phyloP scores from a whole-genome alignment of 2,113 vertebrate species.

The Ceyx margarethae region DNA sequence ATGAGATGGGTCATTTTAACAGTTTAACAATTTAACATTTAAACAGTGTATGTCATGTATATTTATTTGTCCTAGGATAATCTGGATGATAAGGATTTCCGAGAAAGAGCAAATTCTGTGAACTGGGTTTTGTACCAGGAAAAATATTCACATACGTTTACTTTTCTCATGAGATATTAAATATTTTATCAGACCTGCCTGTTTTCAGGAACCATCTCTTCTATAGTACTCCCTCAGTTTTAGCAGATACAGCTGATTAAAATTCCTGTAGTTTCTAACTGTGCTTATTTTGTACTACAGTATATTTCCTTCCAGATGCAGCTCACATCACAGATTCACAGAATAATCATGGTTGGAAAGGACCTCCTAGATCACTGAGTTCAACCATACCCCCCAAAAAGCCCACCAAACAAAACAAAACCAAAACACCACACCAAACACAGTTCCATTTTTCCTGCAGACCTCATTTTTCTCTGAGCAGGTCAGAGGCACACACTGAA shows the following conservation, averaged over 20 bases:
- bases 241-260: not conserved
- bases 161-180: not conserved
- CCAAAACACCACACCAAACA: too few species aligned
- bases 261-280: not conserved
- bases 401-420: too few species aligned
- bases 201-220: not conserved
- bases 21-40: not conserved
- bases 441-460: too few species aligned
- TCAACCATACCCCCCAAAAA: too few species aligned
- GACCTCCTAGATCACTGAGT: too few species aligned
- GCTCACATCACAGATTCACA: not conserved
- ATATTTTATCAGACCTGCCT: not conserved
- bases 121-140: not conserved
- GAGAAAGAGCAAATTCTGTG: not conserved
- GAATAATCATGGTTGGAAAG: too few species aligned
- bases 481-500: not conserved
- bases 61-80: not conserved
- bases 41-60: not conserved
- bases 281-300: not conserved
- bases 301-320: not conserved
- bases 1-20: not conserved
- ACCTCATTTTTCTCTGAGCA: not conserved
- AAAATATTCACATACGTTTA: not conserved
- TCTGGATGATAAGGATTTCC: not conserved
- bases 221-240: not conserved